Base-by-base conservation (phyloP, 2,113 vertebrate genomes). In the Sisor rabdophorus region DNA sequence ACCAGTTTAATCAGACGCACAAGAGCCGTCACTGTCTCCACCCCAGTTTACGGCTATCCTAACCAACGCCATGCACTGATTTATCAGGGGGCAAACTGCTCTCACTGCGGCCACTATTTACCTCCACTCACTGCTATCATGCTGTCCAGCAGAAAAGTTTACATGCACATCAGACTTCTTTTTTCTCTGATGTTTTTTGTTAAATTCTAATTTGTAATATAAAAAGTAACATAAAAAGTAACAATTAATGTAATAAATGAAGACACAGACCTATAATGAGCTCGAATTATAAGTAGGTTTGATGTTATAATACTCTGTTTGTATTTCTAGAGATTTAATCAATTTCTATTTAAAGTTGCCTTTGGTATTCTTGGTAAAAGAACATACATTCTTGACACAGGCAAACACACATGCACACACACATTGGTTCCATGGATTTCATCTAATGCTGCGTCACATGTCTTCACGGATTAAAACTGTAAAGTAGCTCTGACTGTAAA, bases 401-500 rank as follows among this genome's bases (percentile, higher is more conserved):
- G 28, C 53, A 58, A 17, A 55, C 75, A 54, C 73, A 40, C 50
- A 64, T 52, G 58, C 32, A 68, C n/a, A 61, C 16, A 26, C 20
- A 17, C 9, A 26, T 4, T 28, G 26, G 54, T 76, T 0, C 56
- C 26, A 65, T 55, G 48, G 26, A 19, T 56, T 32, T 9, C 19
- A 19, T n/a, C 32, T 10, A 22, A 52, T 30, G 22, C 32, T 63
- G 19, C 22, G 17, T 26, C 17, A 69, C 48, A 47, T 16, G 13
- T 22, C 61, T 32, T 50, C 20, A 20, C 10, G 22, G 60, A 60
- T 71, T 44, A 24, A 11, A 63, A 54, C 4, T 36, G 11, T 64
- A 78, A 28, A 78, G 72, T 59, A 59, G 65, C 70, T 55, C 50
- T 36, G 26, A 56, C 67, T 64, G 26, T 53, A 75, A 67, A 47